phyloP scores from a whole-genome alignment of 2,797 vertebrate genomes.

The Lacerta agilis region DNA sequence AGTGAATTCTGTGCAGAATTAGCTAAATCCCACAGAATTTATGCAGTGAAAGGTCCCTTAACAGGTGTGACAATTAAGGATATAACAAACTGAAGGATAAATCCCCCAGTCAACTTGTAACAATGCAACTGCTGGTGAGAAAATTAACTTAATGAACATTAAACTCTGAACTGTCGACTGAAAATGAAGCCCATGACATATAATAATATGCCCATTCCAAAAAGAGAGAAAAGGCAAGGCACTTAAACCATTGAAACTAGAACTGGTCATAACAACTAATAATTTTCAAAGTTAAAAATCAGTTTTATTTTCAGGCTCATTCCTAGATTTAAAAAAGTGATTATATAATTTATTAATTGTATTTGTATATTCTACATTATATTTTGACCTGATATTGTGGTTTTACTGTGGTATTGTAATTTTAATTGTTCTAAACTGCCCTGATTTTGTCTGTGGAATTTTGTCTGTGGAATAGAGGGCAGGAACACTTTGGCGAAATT shows the following conservation, averaged over 20 bases:
- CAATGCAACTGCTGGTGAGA: conserved; percentile 49
- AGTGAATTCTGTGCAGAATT: conserved; percentile 24
- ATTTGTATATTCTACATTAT: neutral
- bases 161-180: conserved; percentile 57
- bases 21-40: conserved; percentile 30
- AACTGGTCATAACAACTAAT: conserved; percentile 37
- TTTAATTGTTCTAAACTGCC: no score
- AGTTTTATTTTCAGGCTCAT: neutral
- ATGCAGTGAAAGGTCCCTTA: conserved; percentile 11
- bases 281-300: neutral
- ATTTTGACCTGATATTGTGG: no score
- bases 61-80: conserved; percentile 59
- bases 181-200: conserved; percentile 63
- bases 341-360: neutral
- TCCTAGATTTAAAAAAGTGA: neutral
- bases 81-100: conserved; percentile 47
- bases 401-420: no score
- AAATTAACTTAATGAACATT: conserved; percentile 61
- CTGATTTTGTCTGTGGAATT: no score
- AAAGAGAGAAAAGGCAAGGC: conserved; percentile 31
- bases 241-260: conserved; percentile 41
- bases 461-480: no score
- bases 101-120: conserved; percentile 43
- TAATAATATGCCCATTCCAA: neutral
- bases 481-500: no score